Percentiles rank a stretch among this genome's conserved stretches.
Conservation (phyloP, 2,888 invertebrate genomes). For the Nudaria mundana region DNA sequence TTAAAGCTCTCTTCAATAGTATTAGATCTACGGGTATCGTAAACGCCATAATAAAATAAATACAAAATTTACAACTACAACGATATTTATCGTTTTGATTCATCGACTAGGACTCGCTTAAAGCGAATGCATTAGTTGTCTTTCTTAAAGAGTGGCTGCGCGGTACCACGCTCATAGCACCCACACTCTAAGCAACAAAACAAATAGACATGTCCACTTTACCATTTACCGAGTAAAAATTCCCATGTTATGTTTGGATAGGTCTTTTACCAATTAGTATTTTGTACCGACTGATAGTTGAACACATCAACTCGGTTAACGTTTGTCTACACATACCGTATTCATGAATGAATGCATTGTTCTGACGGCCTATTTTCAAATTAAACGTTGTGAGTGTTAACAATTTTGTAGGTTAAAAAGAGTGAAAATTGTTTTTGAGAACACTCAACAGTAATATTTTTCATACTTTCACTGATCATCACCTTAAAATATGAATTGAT, state of each 20-base stretch:
- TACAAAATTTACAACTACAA: conserved; percentile 28
- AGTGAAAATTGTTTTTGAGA: conserved; percentile 13
- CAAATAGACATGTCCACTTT: conserved; percentile 78
- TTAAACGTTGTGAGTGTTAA: conserved; percentile 32
- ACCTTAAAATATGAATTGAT: conserved; percentile 28
- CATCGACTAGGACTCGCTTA: conserved; percentile 23
- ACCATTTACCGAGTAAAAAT: conserved; percentile 79
- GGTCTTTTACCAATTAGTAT: conserved; percentile 80
- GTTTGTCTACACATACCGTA: conserved; percentile 57
- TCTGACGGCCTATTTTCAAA: conserved; percentile 56
- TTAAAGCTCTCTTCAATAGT: conserved; percentile 27
- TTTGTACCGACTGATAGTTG: conserved; percentile 64
- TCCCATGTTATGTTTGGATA: conserved; percentile 77
- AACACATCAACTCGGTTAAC: conserved; percentile 51
- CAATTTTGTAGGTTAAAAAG: conserved; percentile 26
- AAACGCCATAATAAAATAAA: conserved; percentile 22
- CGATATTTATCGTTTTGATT: conserved; percentile 27
- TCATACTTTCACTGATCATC: conserved; percentile 17
- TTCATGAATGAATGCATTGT: conserved; percentile 43
- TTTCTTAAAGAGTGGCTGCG: conserved; percentile 53
- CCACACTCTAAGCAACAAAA: conserved; percentile 77
- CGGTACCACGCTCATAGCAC: conserved; percentile 66
- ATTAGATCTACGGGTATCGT: conserved; percentile 16
- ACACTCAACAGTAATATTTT: conserved; percentile 39
- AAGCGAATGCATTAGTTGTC: conserved; percentile 47